These are phyloP conservation scores for Andrena praecox DNA, from an alignment of 2,888 invertebrate species.

Conservation along the genomic window DNA sequence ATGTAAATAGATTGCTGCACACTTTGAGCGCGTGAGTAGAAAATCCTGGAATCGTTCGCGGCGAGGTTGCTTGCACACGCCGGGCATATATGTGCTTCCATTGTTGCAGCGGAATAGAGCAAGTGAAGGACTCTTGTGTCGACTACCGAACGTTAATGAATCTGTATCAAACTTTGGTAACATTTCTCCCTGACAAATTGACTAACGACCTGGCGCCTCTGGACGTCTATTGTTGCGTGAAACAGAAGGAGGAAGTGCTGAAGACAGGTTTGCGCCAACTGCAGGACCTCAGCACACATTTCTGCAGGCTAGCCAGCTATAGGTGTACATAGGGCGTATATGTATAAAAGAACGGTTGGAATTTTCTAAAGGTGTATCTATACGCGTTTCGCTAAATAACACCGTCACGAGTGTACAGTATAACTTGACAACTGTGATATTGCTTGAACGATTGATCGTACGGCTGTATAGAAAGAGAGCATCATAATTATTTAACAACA, in stretches of 20 bases:
- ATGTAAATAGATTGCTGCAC: constrained; percentile 74
- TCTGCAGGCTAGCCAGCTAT: constrained; percentile 74
- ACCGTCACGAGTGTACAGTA: constrained; percentile 13
- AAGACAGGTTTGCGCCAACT: constrained; percentile 77
- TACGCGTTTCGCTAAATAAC: constrained; percentile 7
- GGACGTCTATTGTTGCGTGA: constrained; percentile 80
- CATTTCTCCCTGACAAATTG: constrained; percentile 71
- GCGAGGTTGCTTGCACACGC: background rate
- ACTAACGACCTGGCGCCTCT: constrained; percentile 65
- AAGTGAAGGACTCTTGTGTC: constrained; percentile 61
- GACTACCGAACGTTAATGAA: constrained; percentile 70
- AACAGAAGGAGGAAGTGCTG: constrained; percentile 71
- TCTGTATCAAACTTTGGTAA: constrained; percentile 73
- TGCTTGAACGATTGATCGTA: background rate
- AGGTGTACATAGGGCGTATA: constrained; percentile 38
- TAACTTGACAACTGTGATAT: constrained; percentile 30
- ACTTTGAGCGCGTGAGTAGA: constrained; percentile 73
- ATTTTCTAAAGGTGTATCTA: constrained; percentile 16
- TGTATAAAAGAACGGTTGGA: constrained; percentile 4
- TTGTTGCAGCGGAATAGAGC: constrained; percentile 74
- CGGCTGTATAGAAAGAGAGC: background rate
- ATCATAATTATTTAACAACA: constrained; percentile 24
- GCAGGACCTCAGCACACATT: constrained; percentile 78
- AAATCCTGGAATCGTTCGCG: background rate
- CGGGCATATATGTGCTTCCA: background rate